phyloP scores from a whole-genome alignment of 2,888 invertebrate species.

The Drosophila koepferae region DNA sequence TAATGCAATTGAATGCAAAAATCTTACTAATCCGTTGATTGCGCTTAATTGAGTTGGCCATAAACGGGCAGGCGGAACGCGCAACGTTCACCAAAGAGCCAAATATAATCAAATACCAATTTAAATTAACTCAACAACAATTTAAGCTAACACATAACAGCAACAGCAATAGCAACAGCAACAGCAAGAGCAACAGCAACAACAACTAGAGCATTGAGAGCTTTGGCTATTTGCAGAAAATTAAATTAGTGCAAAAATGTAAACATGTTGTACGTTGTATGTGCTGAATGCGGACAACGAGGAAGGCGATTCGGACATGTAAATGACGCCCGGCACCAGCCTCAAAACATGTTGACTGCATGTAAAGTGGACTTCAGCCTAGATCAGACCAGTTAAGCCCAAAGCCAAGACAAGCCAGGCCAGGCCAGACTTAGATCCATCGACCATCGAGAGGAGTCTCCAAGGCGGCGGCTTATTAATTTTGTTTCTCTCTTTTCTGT shows the following conservation, averaged over 20 bases:
- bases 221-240: constrained; percentile 65
- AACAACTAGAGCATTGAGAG: constrained; percentile 20
- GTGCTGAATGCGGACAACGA: constrained; percentile 45
- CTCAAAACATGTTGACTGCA: constrained; percentile 76
- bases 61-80: constrained; percentile 67
- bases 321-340: constrained; percentile 79
- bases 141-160: constrained; percentile 57
- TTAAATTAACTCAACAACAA: constrained; percentile 81
- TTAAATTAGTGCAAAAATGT: constrained; percentile 80
- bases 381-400: constrained; percentile 23
- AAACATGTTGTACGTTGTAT: constrained; percentile 70
- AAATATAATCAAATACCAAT: constrained; percentile 81
- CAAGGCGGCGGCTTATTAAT: constrained; percentile 56
- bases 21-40: constrained; percentile 76
- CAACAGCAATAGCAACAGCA: constrained; percentile 26
- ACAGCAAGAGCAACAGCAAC: constrained; percentile 23
- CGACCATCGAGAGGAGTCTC: constrained; percentile 34
- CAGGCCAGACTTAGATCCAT: constrained; percentile 15
- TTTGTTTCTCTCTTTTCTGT: constrained; percentile 49
- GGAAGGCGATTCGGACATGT: constrained; percentile 73
- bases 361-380: constrained; percentile 56
- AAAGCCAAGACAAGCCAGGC: constrained; percentile 3
- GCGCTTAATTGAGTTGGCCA: constrained; percentile 80
- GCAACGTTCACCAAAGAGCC: constrained; percentile 57
- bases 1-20: constrained; percentile 74